Evolutionary conservation across 2,888 invertebrate species (phyloP).

Genomic region (Archaeoteleia sp.): DNA sequence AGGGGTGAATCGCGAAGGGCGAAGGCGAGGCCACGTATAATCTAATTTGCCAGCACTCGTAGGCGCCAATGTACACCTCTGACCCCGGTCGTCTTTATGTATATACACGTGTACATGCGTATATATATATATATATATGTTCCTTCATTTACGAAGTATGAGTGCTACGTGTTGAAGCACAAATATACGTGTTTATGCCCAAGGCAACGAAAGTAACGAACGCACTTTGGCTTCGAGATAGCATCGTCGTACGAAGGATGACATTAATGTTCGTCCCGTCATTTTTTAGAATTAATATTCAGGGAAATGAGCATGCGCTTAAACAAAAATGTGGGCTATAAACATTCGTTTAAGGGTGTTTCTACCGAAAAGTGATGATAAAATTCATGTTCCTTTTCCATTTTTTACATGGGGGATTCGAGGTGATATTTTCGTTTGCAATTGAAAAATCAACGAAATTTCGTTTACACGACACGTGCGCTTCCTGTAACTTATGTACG

Average conservation of each 20-base stretch:
- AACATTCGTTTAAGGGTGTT: too few relatives aligned
- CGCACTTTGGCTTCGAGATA: conserved; percentile 35
- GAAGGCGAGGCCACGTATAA: conserved; percentile 60
- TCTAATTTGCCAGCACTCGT: conserved; percentile 65
- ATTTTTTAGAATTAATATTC: too few relatives aligned
- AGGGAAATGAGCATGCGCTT: too few relatives aligned
- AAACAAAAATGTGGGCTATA: too few relatives aligned
- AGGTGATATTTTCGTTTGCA: too few relatives aligned
- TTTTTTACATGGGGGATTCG: too few relatives aligned
- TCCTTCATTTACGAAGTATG: conserved; percentile 31
- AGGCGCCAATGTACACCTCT: conserved; percentile 58
- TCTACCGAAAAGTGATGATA: too few relatives aligned
- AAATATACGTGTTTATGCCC: conserved; percentile 44
- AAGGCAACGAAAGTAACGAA: conserved; percentile 40
- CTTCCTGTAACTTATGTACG: too few relatives aligned
- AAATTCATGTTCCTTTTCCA: too few relatives aligned
- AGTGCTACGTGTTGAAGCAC: conserved; percentile 34
- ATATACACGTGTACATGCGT: conserved; percentile 32
- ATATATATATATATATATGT: conserved; percentile 13
- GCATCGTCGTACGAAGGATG: conserved; percentile 21
- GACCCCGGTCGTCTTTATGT: conserved; percentile 49
- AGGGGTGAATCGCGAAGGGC: conserved; percentile 51
- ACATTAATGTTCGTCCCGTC: conserved; percentile 8
- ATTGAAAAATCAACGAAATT: too few relatives aligned
- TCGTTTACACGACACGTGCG: too few relatives aligned